phyloP scores from a whole-genome alignment of 2,797 vertebrate genomes.

The Acanthurus leucopareius region DNA sequence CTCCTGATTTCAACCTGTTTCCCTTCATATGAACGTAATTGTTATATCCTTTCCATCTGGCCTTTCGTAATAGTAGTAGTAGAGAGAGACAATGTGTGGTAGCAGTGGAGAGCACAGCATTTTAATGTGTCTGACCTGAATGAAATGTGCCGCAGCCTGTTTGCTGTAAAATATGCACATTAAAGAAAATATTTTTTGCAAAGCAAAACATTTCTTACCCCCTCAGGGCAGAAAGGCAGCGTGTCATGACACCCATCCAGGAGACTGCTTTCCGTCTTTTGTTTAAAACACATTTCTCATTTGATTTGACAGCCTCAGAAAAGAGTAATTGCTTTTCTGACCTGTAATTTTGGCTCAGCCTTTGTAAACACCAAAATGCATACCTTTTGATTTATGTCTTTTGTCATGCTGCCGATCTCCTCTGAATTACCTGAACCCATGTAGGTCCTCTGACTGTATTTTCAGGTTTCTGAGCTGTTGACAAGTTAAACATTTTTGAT shows the following conservation, averaged over 20 bases:
- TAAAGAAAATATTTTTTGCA: conserved; percentile 70
- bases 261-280: conserved; percentile 71
- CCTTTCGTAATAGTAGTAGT: conserved; percentile 23
- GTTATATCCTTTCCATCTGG: conserved; percentile 18
- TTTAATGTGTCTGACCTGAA: conserved; percentile 59
- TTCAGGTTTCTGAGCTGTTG: conserved; percentile 47
- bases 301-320: conserved; percentile 81
- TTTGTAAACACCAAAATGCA: conserved; percentile 82
- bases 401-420: conserved; percentile 77
- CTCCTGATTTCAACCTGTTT: conserved; percentile 18
- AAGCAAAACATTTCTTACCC: conserved; percentile 77
- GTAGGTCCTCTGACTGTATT: conserved; percentile 58
- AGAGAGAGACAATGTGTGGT: conserved; percentile 12
- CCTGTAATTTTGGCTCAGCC: conserved; percentile 83
- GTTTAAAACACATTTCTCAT: conserved; percentile 82
- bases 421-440: conserved; percentile 75
- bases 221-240: conserved; percentile 71
- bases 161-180: conserved; percentile 70
- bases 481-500: conserved; percentile 51
- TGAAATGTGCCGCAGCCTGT: conserved; percentile 45
- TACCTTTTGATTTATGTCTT: conserved; percentile 83
- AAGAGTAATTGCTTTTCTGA: conserved; percentile 86
- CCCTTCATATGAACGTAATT: conserved; percentile 32
- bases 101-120: conserved; percentile 38
- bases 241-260: conserved; percentile 78